phyloP scores from a whole-genome alignment of 2,888 invertebrate genomes.

The Drosophila borborema region DNA sequence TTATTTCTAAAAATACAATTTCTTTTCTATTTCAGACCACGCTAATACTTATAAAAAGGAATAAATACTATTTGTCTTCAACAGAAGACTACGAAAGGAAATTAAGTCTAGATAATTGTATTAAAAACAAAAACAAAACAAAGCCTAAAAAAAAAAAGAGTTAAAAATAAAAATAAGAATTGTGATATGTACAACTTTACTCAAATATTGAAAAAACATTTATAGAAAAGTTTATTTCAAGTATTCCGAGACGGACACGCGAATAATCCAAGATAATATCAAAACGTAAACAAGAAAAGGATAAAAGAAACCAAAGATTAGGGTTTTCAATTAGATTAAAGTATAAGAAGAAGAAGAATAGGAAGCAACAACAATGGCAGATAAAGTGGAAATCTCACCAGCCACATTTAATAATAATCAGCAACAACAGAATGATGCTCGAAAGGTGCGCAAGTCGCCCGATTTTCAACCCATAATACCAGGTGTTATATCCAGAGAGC shows the following conservation, averaged over 20 bases:
- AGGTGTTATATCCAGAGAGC: slow-evolving; percentile 88
- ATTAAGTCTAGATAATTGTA: slow-evolving; percentile 54
- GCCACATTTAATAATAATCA: slow-evolving; percentile 60
- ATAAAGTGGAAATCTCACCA: slow-evolving; percentile 82
- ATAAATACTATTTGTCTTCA: slow-evolving; percentile 55
- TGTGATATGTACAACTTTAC: slow-evolving; percentile 81
- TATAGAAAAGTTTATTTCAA: slow-evolving; percentile 63
- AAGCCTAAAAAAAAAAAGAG: slow-evolving; percentile 15
- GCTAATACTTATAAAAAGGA: slow-evolving; percentile 48
- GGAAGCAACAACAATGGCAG: slow-evolving; percentile 77
- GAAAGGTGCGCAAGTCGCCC: slow-evolving; percentile 83
- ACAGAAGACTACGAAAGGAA: slow-evolving; percentile 58
- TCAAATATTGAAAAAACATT: slow-evolving; percentile 74
- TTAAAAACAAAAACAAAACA: slow-evolving; percentile 44
- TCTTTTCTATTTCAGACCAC: slow-evolving; percentile 59
- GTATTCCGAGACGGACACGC: slow-evolving; percentile 40
- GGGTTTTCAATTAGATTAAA: slow-evolving; percentile 60
- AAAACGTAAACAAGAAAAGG: slow-evolving; percentile 3
- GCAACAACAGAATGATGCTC: slow-evolving; percentile 73
- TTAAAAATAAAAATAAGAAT: slow-evolving; percentile 53
- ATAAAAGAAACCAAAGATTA: slow-evolving; percentile 67
- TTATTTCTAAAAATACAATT: background rate
- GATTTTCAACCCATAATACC: slow-evolving; percentile 83
- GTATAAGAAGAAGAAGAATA: slow-evolving; percentile 29
- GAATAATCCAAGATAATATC: slow-evolving; percentile 33